phyloP scores from a whole-genome alignment of 1,140 invertebrate species.

The Belonocnema kinseyi region DNA sequence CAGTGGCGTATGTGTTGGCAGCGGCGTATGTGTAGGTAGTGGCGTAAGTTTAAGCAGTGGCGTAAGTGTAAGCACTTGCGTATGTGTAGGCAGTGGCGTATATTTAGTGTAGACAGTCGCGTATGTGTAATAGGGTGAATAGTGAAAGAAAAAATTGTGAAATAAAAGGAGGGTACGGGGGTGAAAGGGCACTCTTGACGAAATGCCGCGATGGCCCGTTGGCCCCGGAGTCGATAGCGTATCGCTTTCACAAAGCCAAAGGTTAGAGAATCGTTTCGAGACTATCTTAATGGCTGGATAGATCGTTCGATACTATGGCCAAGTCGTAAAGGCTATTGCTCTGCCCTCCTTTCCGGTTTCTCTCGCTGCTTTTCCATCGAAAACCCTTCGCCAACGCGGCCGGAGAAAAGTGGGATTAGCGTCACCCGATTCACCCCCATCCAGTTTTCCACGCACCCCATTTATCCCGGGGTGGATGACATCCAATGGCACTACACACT shows the following conservation, averaged over 20 bases:
- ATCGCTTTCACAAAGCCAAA: constrained; percentile 75
- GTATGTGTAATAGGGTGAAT: constrained; percentile 42
- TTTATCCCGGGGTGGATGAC: constrained; percentile 54
- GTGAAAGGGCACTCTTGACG: constrained; percentile 61
- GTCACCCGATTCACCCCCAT: constrained; percentile 53
- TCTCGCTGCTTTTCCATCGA: constrained; percentile 49
- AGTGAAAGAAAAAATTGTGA: constrained; percentile 49
- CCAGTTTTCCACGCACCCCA: constrained; percentile 59
- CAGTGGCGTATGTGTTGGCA: neutral
- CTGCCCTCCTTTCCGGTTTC: constrained; percentile 63
- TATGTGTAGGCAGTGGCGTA: neutral
- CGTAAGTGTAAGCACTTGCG: constrained; percentile 28
- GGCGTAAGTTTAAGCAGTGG: neutral
- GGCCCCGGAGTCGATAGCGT: constrained; percentile 72
- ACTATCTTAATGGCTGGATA: constrained; percentile 77
- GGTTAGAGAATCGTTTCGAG: constrained; percentile 76
- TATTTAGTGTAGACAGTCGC: constrained; percentile 32
- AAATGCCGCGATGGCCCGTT: constrained; percentile 62
- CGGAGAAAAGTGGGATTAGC: constrained; percentile 60
- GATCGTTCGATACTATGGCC: constrained; percentile 77
- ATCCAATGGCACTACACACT: constrained; percentile 33
- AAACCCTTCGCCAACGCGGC: constrained; percentile 46
- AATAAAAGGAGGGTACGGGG: constrained; percentile 49
- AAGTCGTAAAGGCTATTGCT: constrained; percentile 77
- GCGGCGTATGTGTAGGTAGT: constrained; percentile 34